Evolutionary conservation across 2,113 vertebrate species (phyloP).

Genomic region (Antechinus stuartii): DNA sequence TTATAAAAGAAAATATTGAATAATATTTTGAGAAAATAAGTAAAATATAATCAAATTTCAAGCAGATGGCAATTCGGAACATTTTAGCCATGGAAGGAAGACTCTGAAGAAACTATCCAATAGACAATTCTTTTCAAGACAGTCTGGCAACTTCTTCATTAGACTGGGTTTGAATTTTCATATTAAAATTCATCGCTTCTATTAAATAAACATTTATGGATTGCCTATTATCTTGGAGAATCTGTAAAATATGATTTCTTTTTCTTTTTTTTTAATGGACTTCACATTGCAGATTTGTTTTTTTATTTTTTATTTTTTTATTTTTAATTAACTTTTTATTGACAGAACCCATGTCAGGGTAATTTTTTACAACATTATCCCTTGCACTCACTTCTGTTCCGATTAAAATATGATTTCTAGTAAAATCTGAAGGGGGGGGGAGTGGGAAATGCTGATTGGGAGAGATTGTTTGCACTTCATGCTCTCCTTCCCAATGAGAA

Average conservation of each 20-base stretch:
- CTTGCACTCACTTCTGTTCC: too few relatives aligned
- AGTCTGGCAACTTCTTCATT: neutral
- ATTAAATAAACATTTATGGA: conserved; percentile 33
- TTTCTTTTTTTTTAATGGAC: too few relatives aligned
- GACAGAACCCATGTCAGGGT: too few relatives aligned
- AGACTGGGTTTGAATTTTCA: conserved; percentile 16
- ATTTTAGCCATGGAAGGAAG: neutral
- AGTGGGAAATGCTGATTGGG: neutral
- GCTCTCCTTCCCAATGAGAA: neutral
- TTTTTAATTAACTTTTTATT: too few relatives aligned
- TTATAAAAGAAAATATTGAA: conserved; percentile 1
- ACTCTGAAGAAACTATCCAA: neutral
- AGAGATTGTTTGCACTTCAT: neutral
- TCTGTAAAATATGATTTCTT: neutral
- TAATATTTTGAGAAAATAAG: conserved; percentile 13
- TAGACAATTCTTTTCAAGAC: neutral
- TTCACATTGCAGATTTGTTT: too few relatives aligned
- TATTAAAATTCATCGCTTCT: neutral
- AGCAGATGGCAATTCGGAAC: neutral
- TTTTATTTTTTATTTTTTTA: too few relatives aligned
- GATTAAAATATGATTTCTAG: neutral
- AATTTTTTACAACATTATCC: too few relatives aligned
- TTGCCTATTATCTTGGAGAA: neutral
- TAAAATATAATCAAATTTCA: neutral
- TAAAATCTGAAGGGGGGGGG: neutral